phyloP scores from a whole-genome alignment of 1,140 invertebrate genomes.

The Metaphire vulgaris region DNA sequence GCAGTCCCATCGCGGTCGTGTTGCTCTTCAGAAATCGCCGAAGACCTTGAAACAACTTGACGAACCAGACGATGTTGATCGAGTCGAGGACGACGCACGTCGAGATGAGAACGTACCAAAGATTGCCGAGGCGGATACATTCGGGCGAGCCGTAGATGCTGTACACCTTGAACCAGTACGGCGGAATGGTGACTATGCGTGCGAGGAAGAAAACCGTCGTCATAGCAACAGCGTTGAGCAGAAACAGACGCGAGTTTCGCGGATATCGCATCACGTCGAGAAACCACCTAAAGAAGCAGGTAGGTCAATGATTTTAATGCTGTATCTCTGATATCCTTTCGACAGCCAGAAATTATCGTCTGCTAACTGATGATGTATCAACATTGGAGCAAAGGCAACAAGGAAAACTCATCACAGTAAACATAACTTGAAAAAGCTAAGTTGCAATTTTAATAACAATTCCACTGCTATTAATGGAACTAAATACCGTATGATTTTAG shows the following conservation, averaged over 20 bases:
- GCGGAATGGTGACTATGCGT: constrained; percentile 42
- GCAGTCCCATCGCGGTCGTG: too few relatives aligned
- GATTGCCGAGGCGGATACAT: constrained; percentile 40
- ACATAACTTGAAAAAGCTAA: too few relatives aligned
- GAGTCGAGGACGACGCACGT: constrained; percentile 43
- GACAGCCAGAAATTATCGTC: too few relatives aligned
- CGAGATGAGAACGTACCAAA: constrained; percentile 40
- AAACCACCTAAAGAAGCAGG: constrained; percentile 41
- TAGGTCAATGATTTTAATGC: background rate
- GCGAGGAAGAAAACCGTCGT: constrained; percentile 44
- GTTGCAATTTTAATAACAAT: too few relatives aligned
- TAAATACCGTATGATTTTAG: too few relatives aligned
- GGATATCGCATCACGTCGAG: constrained; percentile 39
- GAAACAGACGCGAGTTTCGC: constrained; percentile 37
- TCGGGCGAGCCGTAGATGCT: constrained; percentile 38
- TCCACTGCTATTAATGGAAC: too few relatives aligned
- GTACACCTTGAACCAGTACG: constrained; percentile 43
- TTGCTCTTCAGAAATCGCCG: background rate
- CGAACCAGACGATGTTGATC: constrained; percentile 48
- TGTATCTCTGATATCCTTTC: too few relatives aligned
- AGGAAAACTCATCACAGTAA: too few relatives aligned
- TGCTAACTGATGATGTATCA: too few relatives aligned
- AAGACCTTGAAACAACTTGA: constrained; percentile 41
- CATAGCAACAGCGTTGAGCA: constrained; percentile 46
- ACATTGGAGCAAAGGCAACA: too few relatives aligned